A percentile compares a stretch with the other conserved stretches of the same genome.
Evolutionary conservation across 2,797 vertebrate species (phyloP).

Genomic region (Echeneis naucrates): DNA sequence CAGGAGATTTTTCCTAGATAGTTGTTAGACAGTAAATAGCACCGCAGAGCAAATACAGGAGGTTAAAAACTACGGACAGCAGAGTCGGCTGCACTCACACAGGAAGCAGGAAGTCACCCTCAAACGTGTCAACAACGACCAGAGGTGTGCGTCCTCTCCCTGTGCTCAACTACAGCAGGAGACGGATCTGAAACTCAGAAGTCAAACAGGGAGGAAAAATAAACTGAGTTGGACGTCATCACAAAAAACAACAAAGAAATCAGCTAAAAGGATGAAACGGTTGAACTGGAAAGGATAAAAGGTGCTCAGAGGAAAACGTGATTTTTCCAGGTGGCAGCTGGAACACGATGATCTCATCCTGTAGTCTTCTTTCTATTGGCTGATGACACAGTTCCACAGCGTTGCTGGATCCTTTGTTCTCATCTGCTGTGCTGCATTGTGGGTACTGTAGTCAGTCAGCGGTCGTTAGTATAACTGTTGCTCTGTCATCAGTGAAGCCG

Average conservation of each 20-base stretch:
- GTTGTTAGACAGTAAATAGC: slow-evolving; percentile 78
- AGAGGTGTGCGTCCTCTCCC: background rate
- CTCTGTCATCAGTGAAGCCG: slow-evolving; percentile 37
- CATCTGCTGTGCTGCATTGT: slow-evolving; percentile 34
- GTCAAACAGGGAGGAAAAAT: background rate
- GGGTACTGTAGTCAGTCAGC: slow-evolving; percentile 54
- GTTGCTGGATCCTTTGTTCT: background rate
- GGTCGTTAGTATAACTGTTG: slow-evolving; percentile 54
- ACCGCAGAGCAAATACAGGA: slow-evolving; percentile 70
- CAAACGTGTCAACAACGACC: too few relatives aligned
- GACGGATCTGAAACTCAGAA: background rate
- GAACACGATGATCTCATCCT: slow-evolving; percentile 35
- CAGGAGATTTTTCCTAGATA: slow-evolving; percentile 65
- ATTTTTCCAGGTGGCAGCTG: background rate
- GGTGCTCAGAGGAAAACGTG: slow-evolving; percentile 18
- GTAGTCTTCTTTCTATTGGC: slow-evolving; percentile 29
- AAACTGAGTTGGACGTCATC: background rate
- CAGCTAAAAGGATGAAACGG: background rate
- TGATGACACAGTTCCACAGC: background rate
- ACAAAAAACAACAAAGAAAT: background rate
- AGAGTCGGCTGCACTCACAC: slow-evolving; percentile 35
- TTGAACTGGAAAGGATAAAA: background rate
- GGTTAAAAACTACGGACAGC: slow-evolving; percentile 31
- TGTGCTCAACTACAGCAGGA: background rate
- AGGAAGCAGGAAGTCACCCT: background rate